Evolutionary conservation across 2,888 invertebrate genomes (phyloP), one percentile per base, ranked within the genome.

Genomic region (Camptogramma bilineatum): DNA sequence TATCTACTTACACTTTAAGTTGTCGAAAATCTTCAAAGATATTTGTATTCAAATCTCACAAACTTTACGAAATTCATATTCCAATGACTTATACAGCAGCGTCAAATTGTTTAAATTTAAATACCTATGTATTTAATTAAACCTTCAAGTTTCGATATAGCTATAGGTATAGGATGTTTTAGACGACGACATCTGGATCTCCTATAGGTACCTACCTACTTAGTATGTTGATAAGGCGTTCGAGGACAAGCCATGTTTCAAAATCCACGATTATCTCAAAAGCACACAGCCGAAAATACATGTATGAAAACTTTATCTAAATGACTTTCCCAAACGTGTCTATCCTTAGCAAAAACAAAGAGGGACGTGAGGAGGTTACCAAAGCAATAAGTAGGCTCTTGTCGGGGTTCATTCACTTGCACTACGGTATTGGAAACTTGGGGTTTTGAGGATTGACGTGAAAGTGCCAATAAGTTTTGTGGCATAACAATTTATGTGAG

Each of bases 311-410:
- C 52, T 62, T 68, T 72, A 72, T 70, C 67, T 70, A 69, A 72
- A 72, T 70, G 65, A 69, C 67, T 69, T 69, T 58, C 62, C 59
- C 39, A 53, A 68, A 68, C 66, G 69, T 70, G 70, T 62, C 61
- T 65, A 68, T 70, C 64, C 58, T 61, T 68, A 68, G 59, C 65
- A 67, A 69, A 72, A 72, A 72, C 72, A 72, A 72, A 69, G 67
- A 62, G 68, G 58, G 62, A 70, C 71, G 73, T 74, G 73, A 64
- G 63, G 44, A 44, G 64, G 64, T 34, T 73, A 64, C 54, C 44
- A 18, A 52, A 58, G 31, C 34, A 53, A 60, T 65, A 61, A 57
- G 52, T 48, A 47, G 53, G 51, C 58, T 52, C 61, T 57, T 53
- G 52, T 34, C 56, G 5, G 44, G 42, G 28, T 56, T 56, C 55